phyloP scores from a whole-genome alignment of 2,888 invertebrate species.

The Xylota sylvarum region DNA sequence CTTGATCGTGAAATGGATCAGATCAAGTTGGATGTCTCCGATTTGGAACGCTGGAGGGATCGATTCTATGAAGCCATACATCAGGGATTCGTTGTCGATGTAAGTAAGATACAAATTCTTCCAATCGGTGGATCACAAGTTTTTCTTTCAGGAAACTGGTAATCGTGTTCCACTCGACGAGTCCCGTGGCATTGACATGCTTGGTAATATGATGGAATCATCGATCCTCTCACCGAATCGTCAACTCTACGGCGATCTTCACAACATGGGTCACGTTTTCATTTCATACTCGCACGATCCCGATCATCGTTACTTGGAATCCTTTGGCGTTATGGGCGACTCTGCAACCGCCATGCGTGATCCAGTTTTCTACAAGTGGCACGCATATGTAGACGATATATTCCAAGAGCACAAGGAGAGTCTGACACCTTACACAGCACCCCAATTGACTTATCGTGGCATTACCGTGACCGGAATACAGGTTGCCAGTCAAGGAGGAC shows the following conservation, averaged over 20 bases:
- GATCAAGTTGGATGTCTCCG: slow-evolving; percentile 88
- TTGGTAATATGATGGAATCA: slow-evolving; percentile 93
- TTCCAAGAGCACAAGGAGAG: slow-evolving; percentile 91
- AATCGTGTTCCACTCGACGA: slow-evolving; percentile 87
- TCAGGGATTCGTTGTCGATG: slow-evolving; percentile 87
- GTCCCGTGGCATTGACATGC: slow-evolving; percentile 89
- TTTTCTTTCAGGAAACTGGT: slow-evolving; percentile 86
- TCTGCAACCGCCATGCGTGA: slow-evolving; percentile 94
- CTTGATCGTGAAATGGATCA: slow-evolving; percentile 89
- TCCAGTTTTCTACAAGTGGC: slow-evolving; percentile 94
- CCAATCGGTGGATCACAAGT: background rate
- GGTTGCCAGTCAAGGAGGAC: slow-evolving; percentile 86
- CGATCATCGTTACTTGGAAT: slow-evolving; percentile 89
- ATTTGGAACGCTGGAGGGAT: slow-evolving; percentile 91
- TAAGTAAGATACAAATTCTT: slow-evolving; percentile 80
- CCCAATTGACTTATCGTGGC: slow-evolving; percentile 84
- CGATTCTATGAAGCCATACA: slow-evolving; percentile 90
- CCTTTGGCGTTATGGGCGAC: slow-evolving; percentile 93
- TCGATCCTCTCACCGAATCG: slow-evolving; percentile 89
- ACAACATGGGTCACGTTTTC: slow-evolving; percentile 93
- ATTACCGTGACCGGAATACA: slow-evolving; percentile 87
- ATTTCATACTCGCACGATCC: slow-evolving; percentile 93
- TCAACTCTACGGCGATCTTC: slow-evolving; percentile 91
- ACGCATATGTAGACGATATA: slow-evolving; percentile 91
- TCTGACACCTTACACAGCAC: slow-evolving; percentile 87